Percentiles rank a stretch among this genome's conserved stretches.
Conservation (phyloP, 2,113 vertebrate species). For the Pogonocichla stellata region DNA sequence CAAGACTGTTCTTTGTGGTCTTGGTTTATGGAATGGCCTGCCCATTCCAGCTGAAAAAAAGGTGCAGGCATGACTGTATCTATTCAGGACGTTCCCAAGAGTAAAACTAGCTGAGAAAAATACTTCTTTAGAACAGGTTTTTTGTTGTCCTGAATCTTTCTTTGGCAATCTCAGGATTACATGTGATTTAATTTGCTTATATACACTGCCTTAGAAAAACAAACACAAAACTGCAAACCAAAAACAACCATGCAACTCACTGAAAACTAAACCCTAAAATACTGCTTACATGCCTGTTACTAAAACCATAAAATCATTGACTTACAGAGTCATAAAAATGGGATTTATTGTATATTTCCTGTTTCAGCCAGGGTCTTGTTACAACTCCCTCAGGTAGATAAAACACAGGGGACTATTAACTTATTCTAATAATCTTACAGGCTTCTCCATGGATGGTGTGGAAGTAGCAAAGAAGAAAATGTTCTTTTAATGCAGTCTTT, state of each 20-base stretch:
- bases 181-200: conserved; percentile 19
- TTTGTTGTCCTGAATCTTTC: neutral
- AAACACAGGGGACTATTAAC: conserved; percentile 48
- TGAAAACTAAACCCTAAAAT: neutral
- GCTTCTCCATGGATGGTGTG: neutral
- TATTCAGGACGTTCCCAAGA: neutral
- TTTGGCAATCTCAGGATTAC: neutral
- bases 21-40: neutral
- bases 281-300: conserved; percentile 11
- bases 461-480: conserved; percentile 8
- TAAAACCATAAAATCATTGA: conserved; percentile 58
- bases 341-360: conserved; percentile 70
- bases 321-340: conserved; percentile 62
- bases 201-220: neutral
- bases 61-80: neutral
- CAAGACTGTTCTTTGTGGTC: neutral
- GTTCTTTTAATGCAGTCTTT: neutral
- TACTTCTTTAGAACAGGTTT: neutral
- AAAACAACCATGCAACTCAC: neutral
- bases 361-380: conserved; percentile 26
- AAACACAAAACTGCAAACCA: neutral
- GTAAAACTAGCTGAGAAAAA: neutral
- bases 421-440: conserved; percentile 36
- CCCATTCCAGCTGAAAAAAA: neutral
- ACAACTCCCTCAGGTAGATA: conserved; percentile 47